Conservation (phyloP, 2,888 invertebrate species). For the Dynastes tityus region DNA sequence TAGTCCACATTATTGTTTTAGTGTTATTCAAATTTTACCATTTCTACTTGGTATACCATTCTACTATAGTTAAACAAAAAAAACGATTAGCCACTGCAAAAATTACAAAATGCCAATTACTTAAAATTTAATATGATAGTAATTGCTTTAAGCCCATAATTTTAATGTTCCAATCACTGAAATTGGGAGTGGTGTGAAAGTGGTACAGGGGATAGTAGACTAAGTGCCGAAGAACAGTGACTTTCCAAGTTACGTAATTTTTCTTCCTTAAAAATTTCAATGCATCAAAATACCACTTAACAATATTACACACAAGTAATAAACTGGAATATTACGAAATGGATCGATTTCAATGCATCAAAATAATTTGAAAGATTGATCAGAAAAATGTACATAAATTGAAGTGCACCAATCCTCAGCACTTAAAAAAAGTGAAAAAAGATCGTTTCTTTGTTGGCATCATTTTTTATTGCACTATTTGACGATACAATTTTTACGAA, state of each 20-base stretch:
- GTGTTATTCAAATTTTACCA: no score
- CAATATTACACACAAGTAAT: neutral
- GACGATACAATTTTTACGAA: constrained; percentile 62
- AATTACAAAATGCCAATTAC: no score
- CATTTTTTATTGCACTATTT: constrained; percentile 69
- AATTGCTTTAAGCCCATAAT: neutral
- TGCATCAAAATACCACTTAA: constrained; percentile 61
- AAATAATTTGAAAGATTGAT: constrained; percentile 61
- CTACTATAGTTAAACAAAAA: no score
- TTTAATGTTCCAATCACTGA: constrained; percentile 22
- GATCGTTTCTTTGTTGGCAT: constrained; percentile 60
- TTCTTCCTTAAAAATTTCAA: constrained; percentile 66
- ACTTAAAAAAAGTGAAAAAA: constrained; percentile 65
- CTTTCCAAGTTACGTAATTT: constrained; percentile 76
- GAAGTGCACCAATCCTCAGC: constrained; percentile 72
- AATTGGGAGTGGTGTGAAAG: neutral
- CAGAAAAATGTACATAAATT: constrained; percentile 70
- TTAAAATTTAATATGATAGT: no score
- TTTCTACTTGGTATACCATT: no score
- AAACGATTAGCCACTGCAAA: no score
- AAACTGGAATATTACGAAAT: constrained; percentile 21
- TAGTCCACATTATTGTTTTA: no score
- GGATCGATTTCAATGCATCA: constrained; percentile 63
- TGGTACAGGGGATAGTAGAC: constrained; percentile 27
- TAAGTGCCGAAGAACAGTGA: constrained; percentile 89